Base-by-base conservation (phyloP, 2,113 vertebrate genomes). In the Probosciger aterrimus region DNA sequence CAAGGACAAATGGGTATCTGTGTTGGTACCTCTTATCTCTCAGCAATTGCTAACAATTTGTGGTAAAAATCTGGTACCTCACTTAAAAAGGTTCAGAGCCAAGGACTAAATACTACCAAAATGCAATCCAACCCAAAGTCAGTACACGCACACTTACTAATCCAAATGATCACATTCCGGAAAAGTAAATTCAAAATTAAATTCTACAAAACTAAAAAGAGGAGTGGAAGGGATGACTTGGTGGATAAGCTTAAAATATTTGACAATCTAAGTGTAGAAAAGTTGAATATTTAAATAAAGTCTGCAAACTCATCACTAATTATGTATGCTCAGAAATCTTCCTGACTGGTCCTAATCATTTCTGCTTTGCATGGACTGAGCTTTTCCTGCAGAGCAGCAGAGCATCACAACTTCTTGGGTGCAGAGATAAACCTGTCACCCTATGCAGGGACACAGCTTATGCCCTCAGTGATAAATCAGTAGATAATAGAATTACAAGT, bases 251-350 rank as follows among this genome's bases (percentile, higher is more conserved):
- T 95, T 80, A 68, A 96, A 93, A 69, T 86, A 97, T 84, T 86
- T 96, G 74, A 88, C 77, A 91, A 82, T 77, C 69, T 20, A 20
- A 83, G 80, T 31, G 33, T 31, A 85, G 80, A 86, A 95, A 96
- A 96, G 82, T 88, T 82, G 84, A 94, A 59, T 53, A 68, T 94
- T 97, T 96, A 96, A 88, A 71, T 78, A 75, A 97, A 97, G 88
- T 80, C 83, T 91, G 78, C 20, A 1, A 95, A 94, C 88, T 88
- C 75, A 69, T 67, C 2, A 2, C 88, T 79, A 62, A 83, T 94
- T 93, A 89, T 80, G 43, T 62, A 82, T 0, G 0, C 59, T 74
- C 55, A 86, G 71, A 95, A 96, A 91, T 92, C 95, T 91, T 95
- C 75, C 84, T 93, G 86, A 70, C 89, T 65, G 19, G 31, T 92